phyloP scores from a whole-genome alignment of 2,888 invertebrate genomes.

The Enoplolaimus lenunculus region DNA sequence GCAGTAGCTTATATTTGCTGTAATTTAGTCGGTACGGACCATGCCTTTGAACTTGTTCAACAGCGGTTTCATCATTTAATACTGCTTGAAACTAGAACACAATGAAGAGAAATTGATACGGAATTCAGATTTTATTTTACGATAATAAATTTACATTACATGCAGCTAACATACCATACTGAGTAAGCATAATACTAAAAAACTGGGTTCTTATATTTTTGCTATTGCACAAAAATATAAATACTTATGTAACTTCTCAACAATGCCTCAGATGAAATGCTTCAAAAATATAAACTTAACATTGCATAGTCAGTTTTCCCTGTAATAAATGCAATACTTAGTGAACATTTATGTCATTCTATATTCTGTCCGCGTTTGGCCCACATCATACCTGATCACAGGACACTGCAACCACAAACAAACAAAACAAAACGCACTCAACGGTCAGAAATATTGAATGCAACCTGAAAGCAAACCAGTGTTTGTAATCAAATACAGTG shows the following conservation, averaged over 20 bases:
- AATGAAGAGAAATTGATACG: background rate
- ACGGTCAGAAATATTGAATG: constrained; percentile 66
- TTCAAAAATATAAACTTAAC: too few species aligned
- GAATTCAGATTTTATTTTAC: too few species aligned
- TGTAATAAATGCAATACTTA: too few species aligned
- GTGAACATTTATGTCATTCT: too few species aligned
- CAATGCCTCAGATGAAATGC: too few species aligned
- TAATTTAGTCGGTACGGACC: constrained; percentile 50
- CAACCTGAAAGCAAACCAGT: constrained; percentile 51
- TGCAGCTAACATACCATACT: background rate
- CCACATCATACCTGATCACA: constrained; percentile 58
- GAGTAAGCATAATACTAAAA: background rate
- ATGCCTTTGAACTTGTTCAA: constrained; percentile 54
- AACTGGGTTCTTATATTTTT: too few species aligned
- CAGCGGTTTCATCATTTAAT: constrained; percentile 65
- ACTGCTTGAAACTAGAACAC: constrained; percentile 60
- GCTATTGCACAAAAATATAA: too few species aligned
- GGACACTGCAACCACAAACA: constrained; percentile 72
- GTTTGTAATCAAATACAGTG: too few species aligned
- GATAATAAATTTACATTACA: too few species aligned
- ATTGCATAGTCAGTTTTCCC: too few species aligned
- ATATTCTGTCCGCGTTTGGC: too few species aligned
- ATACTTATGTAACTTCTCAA: too few species aligned
- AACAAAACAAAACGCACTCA: constrained; percentile 67
- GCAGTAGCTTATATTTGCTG: constrained; percentile 53